Conservation (phyloP, 2,113 vertebrate species). For the Poecilia latipinna region DNA sequence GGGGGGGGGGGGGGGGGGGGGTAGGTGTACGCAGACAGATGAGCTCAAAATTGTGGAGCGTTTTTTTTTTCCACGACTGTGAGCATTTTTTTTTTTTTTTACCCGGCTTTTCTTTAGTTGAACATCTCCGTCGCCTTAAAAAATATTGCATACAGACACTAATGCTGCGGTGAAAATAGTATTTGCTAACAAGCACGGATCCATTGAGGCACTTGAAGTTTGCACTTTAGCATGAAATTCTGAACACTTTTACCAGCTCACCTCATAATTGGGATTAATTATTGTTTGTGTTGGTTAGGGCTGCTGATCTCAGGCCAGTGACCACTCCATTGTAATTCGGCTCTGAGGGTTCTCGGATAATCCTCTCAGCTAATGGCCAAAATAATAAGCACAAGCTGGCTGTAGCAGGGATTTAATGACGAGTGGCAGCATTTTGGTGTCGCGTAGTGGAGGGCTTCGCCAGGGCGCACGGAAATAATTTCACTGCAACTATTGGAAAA, state of each 20-base stretch:
- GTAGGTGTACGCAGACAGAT: conserved; percentile 34
- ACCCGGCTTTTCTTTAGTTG: conserved; percentile 13
- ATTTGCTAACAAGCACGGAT: conserved; percentile 31
- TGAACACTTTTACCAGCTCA: conserved; percentile 46
- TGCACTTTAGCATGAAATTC: conserved; percentile 18
- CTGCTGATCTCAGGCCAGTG: conserved; percentile 17
- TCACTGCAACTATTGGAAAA: background rate
- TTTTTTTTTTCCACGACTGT: conserved; percentile 24
- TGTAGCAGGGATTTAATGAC: too few relatives aligned
- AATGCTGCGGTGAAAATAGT: conserved; percentile 49
- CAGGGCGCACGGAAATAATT: background rate
- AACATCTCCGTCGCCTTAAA: conserved; percentile 31
- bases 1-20: background rate
- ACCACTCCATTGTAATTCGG: conserved; percentile 22
- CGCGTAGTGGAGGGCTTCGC: too few relatives aligned
- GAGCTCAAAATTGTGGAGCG: conserved; percentile 35
- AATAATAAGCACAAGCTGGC: background rate
- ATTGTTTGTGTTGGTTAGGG: conserved; percentile 34
- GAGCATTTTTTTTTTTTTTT: background rate
- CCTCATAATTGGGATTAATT: conserved; percentile 54
- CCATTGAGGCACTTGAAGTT: conserved; percentile 13
- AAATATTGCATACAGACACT: conserved; percentile 23
- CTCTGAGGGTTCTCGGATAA: background rate
- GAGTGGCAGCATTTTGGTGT: too few relatives aligned
- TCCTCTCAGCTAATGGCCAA: background rate